Conservation (phyloP, 1,140 invertebrate genomes). For the Xylocopa sonorina region DNA sequence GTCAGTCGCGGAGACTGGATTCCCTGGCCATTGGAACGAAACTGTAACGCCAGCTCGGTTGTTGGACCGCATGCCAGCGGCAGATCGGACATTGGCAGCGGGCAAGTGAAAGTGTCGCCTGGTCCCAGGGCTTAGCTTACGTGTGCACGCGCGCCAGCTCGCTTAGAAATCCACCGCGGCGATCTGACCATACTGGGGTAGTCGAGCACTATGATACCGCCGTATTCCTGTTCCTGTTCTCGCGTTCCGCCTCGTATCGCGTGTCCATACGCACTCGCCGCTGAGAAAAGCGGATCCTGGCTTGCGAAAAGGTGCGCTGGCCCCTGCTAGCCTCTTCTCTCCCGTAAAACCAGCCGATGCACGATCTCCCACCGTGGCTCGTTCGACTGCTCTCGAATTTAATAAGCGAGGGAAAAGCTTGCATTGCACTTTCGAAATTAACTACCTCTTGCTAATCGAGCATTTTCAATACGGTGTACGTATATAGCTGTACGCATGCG, state of each 20-base stretch:
- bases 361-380: no score
- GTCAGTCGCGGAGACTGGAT: constrained; percentile 25
- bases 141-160: constrained; percentile 5
- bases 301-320: neutral
- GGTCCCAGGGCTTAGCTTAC: neutral
- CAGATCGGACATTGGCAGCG: constrained; percentile 69
- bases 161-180: constrained; percentile 63
- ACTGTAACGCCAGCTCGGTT: constrained; percentile 54
- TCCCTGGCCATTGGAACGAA: constrained; percentile 53
- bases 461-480: no score
- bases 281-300: constrained; percentile 3
- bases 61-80: constrained; percentile 52
- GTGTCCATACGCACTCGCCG: constrained; percentile 18
- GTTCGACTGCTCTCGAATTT: no score
- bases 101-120: constrained; percentile 73
- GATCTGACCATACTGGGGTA: constrained; percentile 34
- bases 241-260: constrained; percentile 22
- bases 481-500: no score
- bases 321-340: neutral
- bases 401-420: no score
- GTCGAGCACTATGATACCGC: neutral
- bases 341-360: neutral
- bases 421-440: no score
- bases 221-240: constrained; percentile 61
- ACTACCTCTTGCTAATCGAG: no score